Conservation (phyloP, 2,113 vertebrate species). For the Alces alces region DNA sequence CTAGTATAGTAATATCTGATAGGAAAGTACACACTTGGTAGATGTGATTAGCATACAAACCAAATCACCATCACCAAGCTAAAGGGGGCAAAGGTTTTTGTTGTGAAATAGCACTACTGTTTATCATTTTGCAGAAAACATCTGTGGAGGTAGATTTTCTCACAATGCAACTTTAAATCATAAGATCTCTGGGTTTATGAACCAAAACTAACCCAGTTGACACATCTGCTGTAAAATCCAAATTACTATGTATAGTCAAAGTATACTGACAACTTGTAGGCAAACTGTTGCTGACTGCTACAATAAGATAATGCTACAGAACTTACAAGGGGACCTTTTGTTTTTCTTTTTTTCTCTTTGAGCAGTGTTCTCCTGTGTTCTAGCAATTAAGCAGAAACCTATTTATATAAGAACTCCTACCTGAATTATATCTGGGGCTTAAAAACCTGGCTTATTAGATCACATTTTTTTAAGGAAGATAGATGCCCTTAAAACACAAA, state of each 20-base stretch:
- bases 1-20: background rate
- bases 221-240: constrained; percentile 23
- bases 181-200: background rate
- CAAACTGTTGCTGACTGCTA: constrained; percentile 64
- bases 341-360: background rate
- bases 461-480: constrained; percentile 44
- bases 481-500: constrained; percentile 47
- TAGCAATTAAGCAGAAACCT: constrained; percentile 7
- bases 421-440: background rate
- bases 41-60: background rate
- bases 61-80: background rate
- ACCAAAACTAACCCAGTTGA: constrained; percentile 15
- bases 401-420: constrained; percentile 16
- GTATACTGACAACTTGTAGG: background rate
- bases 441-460: constrained; percentile 42
- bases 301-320: background rate
- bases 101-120: background rate
- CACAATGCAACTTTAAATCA: constrained; percentile 24
- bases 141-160: constrained; percentile 10
- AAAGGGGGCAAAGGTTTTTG: constrained; percentile 16
- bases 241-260: constrained; percentile 12
- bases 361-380: background rate
- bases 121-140: constrained; percentile 37
- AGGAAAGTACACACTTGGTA: background rate
- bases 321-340: background rate